Evolutionary conservation across 2,888 invertebrate genomes (phyloP).

Genomic region (Maniola hyperantus): DNA sequence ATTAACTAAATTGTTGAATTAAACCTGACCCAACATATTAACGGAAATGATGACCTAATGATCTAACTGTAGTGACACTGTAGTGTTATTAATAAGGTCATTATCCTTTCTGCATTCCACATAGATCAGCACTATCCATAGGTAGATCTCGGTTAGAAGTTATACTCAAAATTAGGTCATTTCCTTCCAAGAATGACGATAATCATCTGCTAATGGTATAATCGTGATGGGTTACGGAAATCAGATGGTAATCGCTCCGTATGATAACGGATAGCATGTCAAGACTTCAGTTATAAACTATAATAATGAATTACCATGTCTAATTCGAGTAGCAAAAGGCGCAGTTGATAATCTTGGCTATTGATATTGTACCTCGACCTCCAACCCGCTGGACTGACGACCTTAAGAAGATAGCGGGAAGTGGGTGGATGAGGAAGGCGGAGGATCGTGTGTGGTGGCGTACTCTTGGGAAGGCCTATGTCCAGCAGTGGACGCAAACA

Average conservation of each 20-base stretch:
- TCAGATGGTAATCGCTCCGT: constrained; percentile 11
- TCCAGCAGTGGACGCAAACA: too few species aligned
- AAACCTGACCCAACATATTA: not conserved
- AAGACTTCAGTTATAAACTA: constrained; percentile 3
- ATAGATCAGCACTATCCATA: constrained; percentile 2
- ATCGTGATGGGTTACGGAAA: constrained; percentile 14
- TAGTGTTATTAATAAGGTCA: not conserved
- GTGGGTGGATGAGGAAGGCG: too few species aligned
- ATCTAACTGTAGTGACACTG: not conserved
- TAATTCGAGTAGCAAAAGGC: not conserved
- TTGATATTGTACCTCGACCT: too few species aligned
- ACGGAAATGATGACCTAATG: not conserved
- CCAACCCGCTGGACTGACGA: too few species aligned
- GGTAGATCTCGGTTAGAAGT: not conserved
- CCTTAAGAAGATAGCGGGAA: too few species aligned
- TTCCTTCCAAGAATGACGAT: constrained; percentile 12
- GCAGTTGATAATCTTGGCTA: not conserved
- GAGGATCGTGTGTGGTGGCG: too few species aligned
- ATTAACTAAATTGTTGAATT: not conserved
- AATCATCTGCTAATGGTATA: constrained; percentile 9
- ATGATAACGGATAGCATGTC: constrained; percentile 11
- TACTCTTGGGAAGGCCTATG: too few species aligned
- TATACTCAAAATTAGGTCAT: not conserved
- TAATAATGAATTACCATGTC: not conserved
- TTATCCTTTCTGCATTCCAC: constrained; percentile 1